Conservation (phyloP, 2,797 vertebrate genomes). For the Neostethus bicornis region DNA sequence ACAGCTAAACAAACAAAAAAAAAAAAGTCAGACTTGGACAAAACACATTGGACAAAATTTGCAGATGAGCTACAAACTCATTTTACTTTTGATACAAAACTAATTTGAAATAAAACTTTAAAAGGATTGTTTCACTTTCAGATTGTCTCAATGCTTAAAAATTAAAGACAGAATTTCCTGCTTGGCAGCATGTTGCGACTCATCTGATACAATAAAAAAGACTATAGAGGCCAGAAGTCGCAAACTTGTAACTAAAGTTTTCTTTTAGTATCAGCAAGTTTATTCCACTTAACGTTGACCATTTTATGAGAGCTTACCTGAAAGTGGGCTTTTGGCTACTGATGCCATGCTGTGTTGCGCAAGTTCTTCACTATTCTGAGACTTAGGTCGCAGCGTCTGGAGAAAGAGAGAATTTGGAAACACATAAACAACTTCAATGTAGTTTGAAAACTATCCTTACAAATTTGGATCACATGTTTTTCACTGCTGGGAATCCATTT, state of each 20-base stretch:
- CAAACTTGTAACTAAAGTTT: too few relatives aligned
- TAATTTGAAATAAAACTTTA: background rate
- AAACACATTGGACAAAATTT: constrained; percentile 8
- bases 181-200: background rate
- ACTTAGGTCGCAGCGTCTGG: constrained; percentile 65
- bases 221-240: too few relatives aligned
- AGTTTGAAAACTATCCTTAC: constrained; percentile 6
- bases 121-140: background rate
- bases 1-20: constrained; percentile 43
- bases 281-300: background rate
- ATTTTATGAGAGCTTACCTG: constrained; percentile 55
- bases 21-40: constrained; percentile 10
- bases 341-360: constrained; percentile 70
- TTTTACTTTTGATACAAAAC: background rate
- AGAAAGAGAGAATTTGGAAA: constrained; percentile 25
- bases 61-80: background rate
- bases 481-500: constrained; percentile 11
- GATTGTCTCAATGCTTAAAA: background rate
- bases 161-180: background rate
- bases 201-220: constrained; percentile 44
- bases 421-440: background rate
- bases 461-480: background rate
- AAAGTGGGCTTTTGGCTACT: constrained; percentile 59
- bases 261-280: background rate
- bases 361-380: constrained; percentile 59